These are phyloP conservation scores for Nesidiocoris tenuis DNA, from an alignment of 2,888 invertebrate genomes.

Conservation along the genomic window DNA sequence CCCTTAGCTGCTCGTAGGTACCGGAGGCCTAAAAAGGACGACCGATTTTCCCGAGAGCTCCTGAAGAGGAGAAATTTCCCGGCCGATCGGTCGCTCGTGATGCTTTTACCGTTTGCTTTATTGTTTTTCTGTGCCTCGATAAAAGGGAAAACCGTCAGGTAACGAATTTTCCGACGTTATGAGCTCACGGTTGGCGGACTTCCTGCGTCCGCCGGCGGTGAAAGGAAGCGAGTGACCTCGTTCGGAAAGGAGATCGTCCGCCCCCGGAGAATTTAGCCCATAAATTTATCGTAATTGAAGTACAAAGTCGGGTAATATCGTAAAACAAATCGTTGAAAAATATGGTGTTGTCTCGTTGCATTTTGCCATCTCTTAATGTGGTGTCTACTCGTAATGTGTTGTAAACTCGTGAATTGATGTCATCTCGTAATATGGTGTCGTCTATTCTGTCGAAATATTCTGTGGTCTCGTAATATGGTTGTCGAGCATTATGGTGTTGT, in stretches of 20 bases:
- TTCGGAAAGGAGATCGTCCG: neutral
- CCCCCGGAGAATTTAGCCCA: no score
- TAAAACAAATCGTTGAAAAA: no score
- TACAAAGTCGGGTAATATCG: no score
- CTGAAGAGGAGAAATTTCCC: neutral
- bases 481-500: no score
- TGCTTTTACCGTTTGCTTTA: neutral
- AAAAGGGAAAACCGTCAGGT: neutral
- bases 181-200: neutral
- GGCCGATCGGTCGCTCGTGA: neutral
- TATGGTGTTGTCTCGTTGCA: no score
- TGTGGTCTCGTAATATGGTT: no score
- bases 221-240: neutral
- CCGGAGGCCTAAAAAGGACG: neutral
- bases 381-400: no score
- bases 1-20: neutral
- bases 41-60: neutral
- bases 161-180: neutral
- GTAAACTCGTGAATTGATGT: no score
- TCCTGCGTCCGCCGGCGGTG: neutral
- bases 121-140: neutral
- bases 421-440: no score
- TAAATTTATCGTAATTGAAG: no score
- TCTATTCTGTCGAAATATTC: no score
- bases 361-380: no score